phyloP scores from a whole-genome alignment of 1,140 invertebrate species.

The Ooceraea biroi region DNA sequence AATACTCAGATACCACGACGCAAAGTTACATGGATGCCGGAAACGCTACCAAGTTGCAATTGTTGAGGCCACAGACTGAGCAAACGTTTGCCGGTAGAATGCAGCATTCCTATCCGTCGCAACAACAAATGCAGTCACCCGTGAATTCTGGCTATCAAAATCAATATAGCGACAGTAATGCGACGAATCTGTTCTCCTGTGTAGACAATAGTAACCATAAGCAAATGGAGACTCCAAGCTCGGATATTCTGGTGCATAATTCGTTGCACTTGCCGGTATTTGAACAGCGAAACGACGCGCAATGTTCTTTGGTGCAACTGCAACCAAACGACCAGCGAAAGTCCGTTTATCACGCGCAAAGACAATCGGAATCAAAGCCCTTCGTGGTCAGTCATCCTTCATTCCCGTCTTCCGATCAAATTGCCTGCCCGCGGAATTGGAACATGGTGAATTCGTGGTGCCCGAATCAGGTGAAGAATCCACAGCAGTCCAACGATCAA shows the following conservation, averaged over 20 bases:
- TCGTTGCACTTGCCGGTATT: slow-evolving; percentile 60
- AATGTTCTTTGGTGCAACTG: slow-evolving; percentile 55
- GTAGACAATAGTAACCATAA: slow-evolving; percentile 71
- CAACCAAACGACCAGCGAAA: slow-evolving; percentile 69
- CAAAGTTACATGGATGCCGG: slow-evolving; percentile 72
- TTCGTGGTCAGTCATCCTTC: slow-evolving; percentile 63
- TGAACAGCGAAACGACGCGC: slow-evolving; percentile 62
- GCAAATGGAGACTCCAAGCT: slow-evolving; percentile 58
- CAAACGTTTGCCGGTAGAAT: slow-evolving; percentile 62
- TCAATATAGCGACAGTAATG: slow-evolving; percentile 64
- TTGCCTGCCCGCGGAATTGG: slow-evolving; percentile 67
- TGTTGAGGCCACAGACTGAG: slow-evolving; percentile 70
- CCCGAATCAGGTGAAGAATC: slow-evolving; percentile 46
- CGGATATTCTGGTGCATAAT: slow-evolving; percentile 70
- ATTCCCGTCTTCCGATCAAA: slow-evolving; percentile 71
- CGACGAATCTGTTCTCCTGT: slow-evolving; percentile 66
- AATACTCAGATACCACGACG: slow-evolving; percentile 60
- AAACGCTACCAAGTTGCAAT: slow-evolving; percentile 55
- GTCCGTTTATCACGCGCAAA: slow-evolving; percentile 52
- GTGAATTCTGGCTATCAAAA: slow-evolving; percentile 65
- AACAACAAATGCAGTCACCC: slow-evolving; percentile 44
- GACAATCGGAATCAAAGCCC: slow-evolving; percentile 67
- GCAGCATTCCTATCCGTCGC: slow-evolving; percentile 64
- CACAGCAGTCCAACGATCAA: slow-evolving; percentile 59
- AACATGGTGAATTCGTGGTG: slow-evolving; percentile 72